These are phyloP conservation scores for Lasiurus cinereus DNA, from an alignment of 2,113 vertebrate genomes.

Conservation along the genomic window DNA sequence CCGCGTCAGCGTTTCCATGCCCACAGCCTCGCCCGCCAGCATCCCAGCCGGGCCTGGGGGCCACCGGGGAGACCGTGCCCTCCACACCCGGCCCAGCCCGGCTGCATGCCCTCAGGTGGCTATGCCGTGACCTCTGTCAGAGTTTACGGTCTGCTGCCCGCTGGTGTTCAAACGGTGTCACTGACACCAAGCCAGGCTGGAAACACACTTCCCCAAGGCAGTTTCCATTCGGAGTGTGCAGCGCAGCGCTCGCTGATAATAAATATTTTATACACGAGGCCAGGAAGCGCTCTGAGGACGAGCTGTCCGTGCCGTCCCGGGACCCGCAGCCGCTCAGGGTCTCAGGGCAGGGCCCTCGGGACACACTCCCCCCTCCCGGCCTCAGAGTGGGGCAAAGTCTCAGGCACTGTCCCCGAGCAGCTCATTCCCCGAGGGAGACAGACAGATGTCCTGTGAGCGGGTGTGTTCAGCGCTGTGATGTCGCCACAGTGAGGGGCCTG, in stretches of 20 bases:
- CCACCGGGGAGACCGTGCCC: neutral
- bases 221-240: neutral
- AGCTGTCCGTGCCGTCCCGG: too few relatives aligned
- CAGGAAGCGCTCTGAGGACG: neutral
- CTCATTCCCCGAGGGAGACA: neutral
- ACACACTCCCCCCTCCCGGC: neutral
- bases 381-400: accelerated
- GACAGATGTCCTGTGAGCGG: neutral
- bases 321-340: neutral
- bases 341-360: too few relatives aligned
- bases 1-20: too few relatives aligned
- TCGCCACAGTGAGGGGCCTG: too few relatives aligned
- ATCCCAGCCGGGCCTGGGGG: too few relatives aligned
- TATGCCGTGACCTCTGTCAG: neutral
- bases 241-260: neutral
- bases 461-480: too few relatives aligned
- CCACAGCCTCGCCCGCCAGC: too few relatives aligned
- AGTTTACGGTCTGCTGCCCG: conserved; percentile 72
- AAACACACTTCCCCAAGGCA: neutral
- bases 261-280: neutral
- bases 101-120: neutral
- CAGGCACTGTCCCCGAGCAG: neutral
- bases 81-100: neutral
- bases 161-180: conserved; percentile 74
- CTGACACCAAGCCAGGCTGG: neutral